Evolutionary conservation across 2,888 invertebrate species (phyloP).

Genomic region (Pinctada fucata): DNA sequence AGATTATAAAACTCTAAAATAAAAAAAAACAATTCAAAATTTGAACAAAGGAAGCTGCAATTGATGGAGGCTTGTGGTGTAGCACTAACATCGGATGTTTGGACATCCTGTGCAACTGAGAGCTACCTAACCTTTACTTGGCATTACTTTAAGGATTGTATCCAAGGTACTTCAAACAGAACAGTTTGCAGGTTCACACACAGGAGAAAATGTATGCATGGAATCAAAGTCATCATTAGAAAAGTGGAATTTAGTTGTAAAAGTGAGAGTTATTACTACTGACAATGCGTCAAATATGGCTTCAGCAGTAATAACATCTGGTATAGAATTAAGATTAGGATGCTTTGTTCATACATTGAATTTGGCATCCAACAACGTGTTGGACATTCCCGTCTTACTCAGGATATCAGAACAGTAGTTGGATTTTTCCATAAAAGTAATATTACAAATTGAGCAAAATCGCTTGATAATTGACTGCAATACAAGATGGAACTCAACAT

Average conservation of each 20-base stretch:
- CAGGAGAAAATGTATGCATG: conserved; percentile 5
- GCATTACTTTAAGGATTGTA: too few species aligned
- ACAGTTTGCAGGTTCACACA: conserved; percentile 4
- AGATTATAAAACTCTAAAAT: too few species aligned
- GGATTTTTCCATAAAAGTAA: conserved; percentile 22
- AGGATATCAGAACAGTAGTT: conserved; percentile 3
- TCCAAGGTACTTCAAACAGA: conserved; percentile 14
- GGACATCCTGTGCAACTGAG: too few species aligned
- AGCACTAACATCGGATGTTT: too few species aligned
- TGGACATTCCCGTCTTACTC: not conserved
- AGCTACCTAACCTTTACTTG: too few species aligned
- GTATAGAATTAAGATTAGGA: conserved; percentile 3
- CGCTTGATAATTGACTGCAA: conserved; percentile 14
- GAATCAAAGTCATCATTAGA: not conserved
- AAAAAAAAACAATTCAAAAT: too few species aligned
- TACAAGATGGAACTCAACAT: conserved; percentile 18
- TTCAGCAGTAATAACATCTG: not conserved
- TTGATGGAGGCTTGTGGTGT: too few species aligned
- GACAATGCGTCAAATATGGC: conserved; percentile 14
- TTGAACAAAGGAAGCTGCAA: too few species aligned
- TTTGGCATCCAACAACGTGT: not conserved
- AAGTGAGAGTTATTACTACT: not conserved
- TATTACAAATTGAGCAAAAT: not conserved
- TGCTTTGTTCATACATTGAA: conserved; percentile 13
- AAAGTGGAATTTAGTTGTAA: not conserved